These are phyloP conservation scores for Drosophila ironensis DNA, from an alignment of 1,140 invertebrate species.

Conservation along the genomic window DNA sequence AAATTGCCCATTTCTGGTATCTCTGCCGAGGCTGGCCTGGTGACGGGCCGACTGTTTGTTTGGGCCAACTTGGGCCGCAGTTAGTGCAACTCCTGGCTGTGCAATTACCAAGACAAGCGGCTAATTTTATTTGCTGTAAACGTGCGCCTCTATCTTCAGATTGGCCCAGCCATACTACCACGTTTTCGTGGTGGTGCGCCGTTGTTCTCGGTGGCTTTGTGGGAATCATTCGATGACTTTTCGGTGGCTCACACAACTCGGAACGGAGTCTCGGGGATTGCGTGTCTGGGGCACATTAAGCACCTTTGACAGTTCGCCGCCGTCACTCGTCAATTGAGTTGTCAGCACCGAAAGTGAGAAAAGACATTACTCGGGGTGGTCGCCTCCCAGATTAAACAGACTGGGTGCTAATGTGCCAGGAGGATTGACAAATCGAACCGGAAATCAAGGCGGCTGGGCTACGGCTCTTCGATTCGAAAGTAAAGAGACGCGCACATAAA, in stretches of 20 bases:
- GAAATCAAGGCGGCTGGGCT: conserved; percentile 41
- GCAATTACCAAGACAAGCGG: conserved; percentile 76
- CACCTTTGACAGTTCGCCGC: conserved; percentile 16
- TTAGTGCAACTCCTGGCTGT: conserved; percentile 25
- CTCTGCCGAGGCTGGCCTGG: conserved; percentile 10
- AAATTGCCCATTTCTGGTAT: conserved; percentile 7
- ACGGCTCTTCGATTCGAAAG: conserved; percentile 67
- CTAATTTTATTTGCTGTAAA: conserved; percentile 77
- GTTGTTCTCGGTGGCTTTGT: conserved; percentile 19
- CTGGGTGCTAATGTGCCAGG: conserved; percentile 22
- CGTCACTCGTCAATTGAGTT: conserved; percentile 56
- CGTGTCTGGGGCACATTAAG: conserved; percentile 56
- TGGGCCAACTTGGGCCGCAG: conserved; percentile 27
- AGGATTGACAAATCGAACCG: conserved; percentile 64
- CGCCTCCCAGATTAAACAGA: not conserved
- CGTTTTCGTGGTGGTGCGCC: conserved; percentile 1
- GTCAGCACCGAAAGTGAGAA: conserved; percentile 52
- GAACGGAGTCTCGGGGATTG: conserved; percentile 22
- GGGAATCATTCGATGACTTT: conserved; percentile 58
- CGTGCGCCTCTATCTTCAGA: conserved; percentile 54
- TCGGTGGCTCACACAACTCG: conserved; percentile 9
- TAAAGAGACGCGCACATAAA: conserved; percentile 32
- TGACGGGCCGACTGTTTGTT: conserved; percentile 40
- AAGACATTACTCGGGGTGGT: conserved; percentile 58
- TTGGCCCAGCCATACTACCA: conserved; percentile 13